Evolutionary conservation across 2,888 invertebrate species (phyloP).

Genomic region (Drosophila greeni): DNA sequence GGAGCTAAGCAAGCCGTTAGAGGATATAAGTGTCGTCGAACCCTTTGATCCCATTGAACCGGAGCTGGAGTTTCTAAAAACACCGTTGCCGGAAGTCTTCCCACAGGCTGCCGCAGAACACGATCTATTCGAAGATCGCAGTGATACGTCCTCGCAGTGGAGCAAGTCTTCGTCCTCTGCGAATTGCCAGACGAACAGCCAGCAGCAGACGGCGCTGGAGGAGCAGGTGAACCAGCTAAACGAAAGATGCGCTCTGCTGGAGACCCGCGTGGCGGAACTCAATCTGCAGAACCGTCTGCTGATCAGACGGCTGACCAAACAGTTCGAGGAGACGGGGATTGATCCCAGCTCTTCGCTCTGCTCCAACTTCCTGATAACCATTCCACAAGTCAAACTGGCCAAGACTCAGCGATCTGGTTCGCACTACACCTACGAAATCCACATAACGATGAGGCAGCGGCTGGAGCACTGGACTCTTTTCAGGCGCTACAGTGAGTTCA

Average conservation of each 20-base stretch:
- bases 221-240: constrained; percentile 71
- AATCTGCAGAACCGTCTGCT: constrained; percentile 76
- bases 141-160: constrained; percentile 76
- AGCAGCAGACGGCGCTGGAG: constrained; percentile 61
- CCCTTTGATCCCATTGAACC: constrained; percentile 72
- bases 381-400: constrained; percentile 75
- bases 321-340: constrained; percentile 73
- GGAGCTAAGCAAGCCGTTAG: constrained; percentile 26
- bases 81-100: constrained; percentile 56
- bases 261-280: constrained; percentile 76
- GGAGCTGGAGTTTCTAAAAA: constrained; percentile 70
- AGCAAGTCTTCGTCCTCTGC: constrained; percentile 76
- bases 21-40: constrained; percentile 19
- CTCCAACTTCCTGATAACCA: constrained; percentile 76
- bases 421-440: constrained; percentile 77
- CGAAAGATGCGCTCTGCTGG: constrained; percentile 75
- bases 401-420: constrained; percentile 60
- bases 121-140: constrained; percentile 67
- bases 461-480: constrained; percentile 97
- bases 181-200: constrained; percentile 46
- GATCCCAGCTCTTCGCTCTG: constrained; percentile 73
- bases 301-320: constrained; percentile 72
- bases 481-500: constrained; percentile 94
- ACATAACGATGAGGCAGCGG: constrained; percentile 77
- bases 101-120: constrained; percentile 17